Evolutionary conservation across 2,113 vertebrate species (phyloP).

Genomic region (Pachyramphus minor): DNA sequence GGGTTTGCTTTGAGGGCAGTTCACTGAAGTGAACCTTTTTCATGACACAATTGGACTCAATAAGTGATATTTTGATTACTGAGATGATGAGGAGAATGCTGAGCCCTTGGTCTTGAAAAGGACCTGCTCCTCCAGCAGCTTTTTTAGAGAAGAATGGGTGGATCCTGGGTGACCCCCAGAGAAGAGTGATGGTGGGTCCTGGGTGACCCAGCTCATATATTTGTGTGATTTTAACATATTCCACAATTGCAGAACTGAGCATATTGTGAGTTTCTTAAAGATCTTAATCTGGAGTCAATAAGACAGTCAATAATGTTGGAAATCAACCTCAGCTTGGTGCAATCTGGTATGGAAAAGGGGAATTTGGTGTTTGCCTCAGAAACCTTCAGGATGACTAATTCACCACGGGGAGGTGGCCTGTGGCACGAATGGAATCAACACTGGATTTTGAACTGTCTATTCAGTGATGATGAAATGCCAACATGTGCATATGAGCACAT

Average conservation of each 20-base stretch:
- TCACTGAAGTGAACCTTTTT: background rate
- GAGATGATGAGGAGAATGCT: background rate
- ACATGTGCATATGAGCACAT: background rate
- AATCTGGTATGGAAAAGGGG: background rate
- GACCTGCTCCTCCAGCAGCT: background rate
- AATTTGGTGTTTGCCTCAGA: background rate
- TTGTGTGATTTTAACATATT: background rate
- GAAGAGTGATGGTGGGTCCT: fast-evolving
- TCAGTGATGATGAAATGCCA: conserved; percentile 19
- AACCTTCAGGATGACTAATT: background rate
- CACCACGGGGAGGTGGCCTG: background rate
- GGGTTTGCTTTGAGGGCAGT: background rate
- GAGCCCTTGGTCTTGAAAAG: background rate
- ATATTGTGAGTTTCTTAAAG: background rate
- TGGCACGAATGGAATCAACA: background rate
- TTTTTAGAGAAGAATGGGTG: background rate
- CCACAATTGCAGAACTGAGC: background rate
- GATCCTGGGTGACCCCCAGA: too few species aligned
- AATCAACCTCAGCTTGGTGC: background rate
- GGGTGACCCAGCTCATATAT: background rate
- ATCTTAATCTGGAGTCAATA: background rate
- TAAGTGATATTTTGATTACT: background rate
- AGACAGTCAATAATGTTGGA: background rate
- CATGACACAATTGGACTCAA: background rate
- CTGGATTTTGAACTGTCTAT: background rate